Evolutionary conservation across 2,797 vertebrate genomes (phyloP).

Genomic region (Intellagama lesueurii): DNA sequence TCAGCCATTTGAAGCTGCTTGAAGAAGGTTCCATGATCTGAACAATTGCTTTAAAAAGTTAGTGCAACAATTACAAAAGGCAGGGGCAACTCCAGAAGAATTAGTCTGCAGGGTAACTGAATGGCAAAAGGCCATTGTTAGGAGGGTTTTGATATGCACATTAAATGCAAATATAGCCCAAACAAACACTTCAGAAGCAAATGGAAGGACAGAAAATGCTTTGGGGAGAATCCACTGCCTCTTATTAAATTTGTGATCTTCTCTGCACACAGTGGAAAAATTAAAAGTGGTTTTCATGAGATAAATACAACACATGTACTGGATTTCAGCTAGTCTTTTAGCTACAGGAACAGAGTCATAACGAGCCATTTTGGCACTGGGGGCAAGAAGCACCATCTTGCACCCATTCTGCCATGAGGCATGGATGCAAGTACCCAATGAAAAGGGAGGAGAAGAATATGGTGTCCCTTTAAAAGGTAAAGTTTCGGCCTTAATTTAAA

Average conservation of each 20-base stretch:
- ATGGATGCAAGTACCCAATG: too few species aligned
- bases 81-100: neutral
- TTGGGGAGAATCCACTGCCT: neutral
- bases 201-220: neutral
- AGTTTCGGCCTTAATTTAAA: too few species aligned
- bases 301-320: neutral
- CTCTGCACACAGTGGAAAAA: neutral
- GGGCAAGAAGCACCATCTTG: too few species aligned
- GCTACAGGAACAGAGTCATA: neutral
- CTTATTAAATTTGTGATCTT: neutral
- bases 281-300: neutral
- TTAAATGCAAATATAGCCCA: neutral
- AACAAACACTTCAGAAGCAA: too few species aligned
- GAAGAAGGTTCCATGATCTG: neutral
- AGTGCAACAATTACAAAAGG: neutral
- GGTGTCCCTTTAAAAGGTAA: too few species aligned
- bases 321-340: constrained; percentile 45
- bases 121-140: neutral
- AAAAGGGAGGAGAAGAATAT: too few species aligned
- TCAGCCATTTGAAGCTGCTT: neutral
- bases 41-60: neutral
- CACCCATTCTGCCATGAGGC: too few species aligned
- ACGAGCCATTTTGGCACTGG: too few species aligned
- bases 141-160: neutral
- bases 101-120: neutral